Evolutionary conservation across 2,888 invertebrate genomes (phyloP).

Genomic region (Drymonia ruficornis): DNA sequence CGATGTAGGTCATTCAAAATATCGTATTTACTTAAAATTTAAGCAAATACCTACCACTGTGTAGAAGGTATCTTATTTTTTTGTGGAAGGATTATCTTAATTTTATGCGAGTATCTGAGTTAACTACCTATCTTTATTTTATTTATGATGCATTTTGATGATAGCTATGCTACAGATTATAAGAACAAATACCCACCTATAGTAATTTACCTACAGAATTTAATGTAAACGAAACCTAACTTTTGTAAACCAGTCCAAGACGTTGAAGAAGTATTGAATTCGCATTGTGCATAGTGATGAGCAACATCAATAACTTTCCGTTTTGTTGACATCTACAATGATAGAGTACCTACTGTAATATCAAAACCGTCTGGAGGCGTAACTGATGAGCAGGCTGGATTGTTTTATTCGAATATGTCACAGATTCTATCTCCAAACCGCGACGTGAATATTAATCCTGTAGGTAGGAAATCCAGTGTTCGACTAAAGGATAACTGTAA

Average conservation of each 20-base stretch:
- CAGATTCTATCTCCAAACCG: slow-evolving; percentile 52
- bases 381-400: slow-evolving; percentile 26
- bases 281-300: slow-evolving; percentile 8
- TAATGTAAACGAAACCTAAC: background rate
- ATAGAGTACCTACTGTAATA: slow-evolving; percentile 28
- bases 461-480: slow-evolving; percentile 50
- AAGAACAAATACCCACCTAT: background rate
- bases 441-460: slow-evolving; percentile 60
- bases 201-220: background rate
- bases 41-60: too few species aligned
- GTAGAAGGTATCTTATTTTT: too few species aligned
- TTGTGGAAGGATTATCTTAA: too few species aligned
- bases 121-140: background rate
- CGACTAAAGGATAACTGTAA: slow-evolving; percentile 66
- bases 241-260: background rate
- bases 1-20: background rate
- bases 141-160: background rate
- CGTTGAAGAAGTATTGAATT: background rate
- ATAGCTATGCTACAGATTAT: background rate
- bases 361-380: slow-evolving; percentile 34
- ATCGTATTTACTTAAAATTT: background rate
- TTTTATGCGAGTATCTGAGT: background rate
- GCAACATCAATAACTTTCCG: slow-evolving; percentile 17
- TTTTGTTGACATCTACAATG: slow-evolving; percentile 20
- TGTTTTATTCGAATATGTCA: slow-evolving; percentile 44